Conservation (phyloP, 1,140 invertebrate genomes). For the Caligus rogercresseyi region DNA sequence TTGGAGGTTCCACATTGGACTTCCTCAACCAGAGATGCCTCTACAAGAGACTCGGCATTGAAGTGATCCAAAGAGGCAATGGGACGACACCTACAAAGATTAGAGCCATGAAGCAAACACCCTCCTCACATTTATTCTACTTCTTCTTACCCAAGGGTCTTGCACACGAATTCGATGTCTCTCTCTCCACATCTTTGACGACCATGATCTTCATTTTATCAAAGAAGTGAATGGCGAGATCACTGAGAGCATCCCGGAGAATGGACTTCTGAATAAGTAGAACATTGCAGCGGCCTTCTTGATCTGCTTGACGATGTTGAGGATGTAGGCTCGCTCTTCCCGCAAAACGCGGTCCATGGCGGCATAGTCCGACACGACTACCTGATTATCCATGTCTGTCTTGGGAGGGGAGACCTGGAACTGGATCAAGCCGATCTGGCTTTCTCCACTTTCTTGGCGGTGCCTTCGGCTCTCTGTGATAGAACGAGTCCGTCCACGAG, state of each 20-base stretch:
- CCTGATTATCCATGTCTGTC: slow-evolving; percentile 50
- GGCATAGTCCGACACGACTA: slow-evolving; percentile 87
- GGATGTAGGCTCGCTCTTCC: slow-evolving; percentile 91
- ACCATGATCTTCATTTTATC: slow-evolving; percentile 99
- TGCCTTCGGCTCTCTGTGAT: slow-evolving; percentile 63
- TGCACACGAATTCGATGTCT: slow-evolving; percentile 92
- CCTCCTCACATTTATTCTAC: too few relatives aligned
- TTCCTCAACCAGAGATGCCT: slow-evolving; percentile 88
- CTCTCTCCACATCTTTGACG: slow-evolving; percentile 89
- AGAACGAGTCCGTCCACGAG: slow-evolving; percentile 88
- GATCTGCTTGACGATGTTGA: slow-evolving; percentile 97
- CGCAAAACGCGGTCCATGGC: slow-evolving; percentile 98
- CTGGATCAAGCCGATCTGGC: slow-evolving; percentile 96
- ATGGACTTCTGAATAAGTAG: slow-evolving; percentile 97
- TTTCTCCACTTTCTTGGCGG: slow-evolving; percentile 76
- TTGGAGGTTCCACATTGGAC: slow-evolving; percentile 67
- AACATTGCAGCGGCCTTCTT: slow-evolving; percentile 95
- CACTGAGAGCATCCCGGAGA: slow-evolving; percentile 84
- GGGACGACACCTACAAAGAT: slow-evolving; percentile 71
- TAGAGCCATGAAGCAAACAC: too few relatives aligned
- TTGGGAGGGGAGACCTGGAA: slow-evolving; percentile 99
- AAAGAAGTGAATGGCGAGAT: slow-evolving; percentile 90
- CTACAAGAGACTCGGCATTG: slow-evolving; percentile 67
- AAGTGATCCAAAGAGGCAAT: slow-evolving; percentile 98
- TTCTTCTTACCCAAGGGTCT: slow-evolving; percentile 34